Base-by-base conservation (phyloP, 1,140 invertebrate genomes). In the Macrocentrus cingulum region DNA sequence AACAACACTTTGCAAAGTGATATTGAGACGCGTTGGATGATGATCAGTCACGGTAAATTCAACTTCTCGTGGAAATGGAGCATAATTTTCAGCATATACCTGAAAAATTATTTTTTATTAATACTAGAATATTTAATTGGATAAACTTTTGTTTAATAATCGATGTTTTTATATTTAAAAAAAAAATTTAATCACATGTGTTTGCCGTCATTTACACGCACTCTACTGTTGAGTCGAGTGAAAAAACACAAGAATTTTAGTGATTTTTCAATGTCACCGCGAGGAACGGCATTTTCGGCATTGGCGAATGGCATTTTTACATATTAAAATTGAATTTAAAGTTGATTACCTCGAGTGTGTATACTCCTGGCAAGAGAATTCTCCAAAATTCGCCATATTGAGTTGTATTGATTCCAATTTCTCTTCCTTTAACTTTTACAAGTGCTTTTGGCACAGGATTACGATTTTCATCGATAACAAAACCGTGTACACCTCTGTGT, bases 331-430 rank as follows among this genome's bases (percentile, higher is more conserved):
- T n/a, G n/a, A n/a, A n/a, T n/a, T n/a, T n/a, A n/a, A n/a, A n/a
- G n/a, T 53, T 53, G 13, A 29, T 77, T 77, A 93, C 92, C 82
- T 94, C 89, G 18, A 95, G 72, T 65, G 86, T 88, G 75, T 95
- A 94, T 32, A 85, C 80, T 66, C 92, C 92, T 1, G 92, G 92
- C 39, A 94, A 66, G 4, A 95, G 78, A 29, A 95, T 89, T 59
- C 92, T 84, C 92, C 92, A 95, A 79, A 93, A 96, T 80, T 96
- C 93, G n/a, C 94, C 94, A 65, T 93, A 90, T 74, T 91, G 90
- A 1, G 92, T 95, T 3, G 90, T 92, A 68, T 90, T 88, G 74
- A 94, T 95, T 13, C 89, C 89, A 54, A 95, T 90, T 70, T 95
- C 91, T 23, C 92, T 84, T 0, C 88, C 86, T 77, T 92, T 92